Evolutionary conservation across 2,888 invertebrate species (phyloP).

Genomic region (Baronia brevicornis): DNA sequence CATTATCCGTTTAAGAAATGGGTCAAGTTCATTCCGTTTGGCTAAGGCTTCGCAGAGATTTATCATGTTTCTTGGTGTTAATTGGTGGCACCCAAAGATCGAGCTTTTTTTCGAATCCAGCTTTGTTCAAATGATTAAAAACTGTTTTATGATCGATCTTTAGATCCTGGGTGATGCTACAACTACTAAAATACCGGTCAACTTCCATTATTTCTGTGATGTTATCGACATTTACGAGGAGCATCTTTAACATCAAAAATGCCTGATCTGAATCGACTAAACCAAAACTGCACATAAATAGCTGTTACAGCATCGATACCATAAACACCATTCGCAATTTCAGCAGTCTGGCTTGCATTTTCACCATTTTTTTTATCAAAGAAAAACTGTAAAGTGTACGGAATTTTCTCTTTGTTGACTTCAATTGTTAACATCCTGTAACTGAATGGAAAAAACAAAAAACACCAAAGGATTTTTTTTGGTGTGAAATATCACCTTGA

Average conservation of each 20-base stretch:
- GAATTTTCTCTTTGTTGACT: conserved; percentile 9
- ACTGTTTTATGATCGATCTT: conserved; percentile 20
- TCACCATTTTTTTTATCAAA: conserved; percentile 7
- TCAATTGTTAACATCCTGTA: conserved; percentile 9
- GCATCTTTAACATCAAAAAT: conserved; percentile 11
- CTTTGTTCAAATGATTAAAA: conserved; percentile 16
- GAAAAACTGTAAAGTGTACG: too few species aligned
- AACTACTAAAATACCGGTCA: too few species aligned
- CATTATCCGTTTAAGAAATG: conserved; percentile 19
- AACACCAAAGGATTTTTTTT: neutral
- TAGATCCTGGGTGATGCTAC: too few species aligned
- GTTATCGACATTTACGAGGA: too few species aligned
- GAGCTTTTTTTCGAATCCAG: conserved; percentile 14
- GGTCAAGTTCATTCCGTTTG: conserved; percentile 17
- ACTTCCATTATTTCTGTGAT: too few species aligned
- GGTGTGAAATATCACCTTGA: too few species aligned
- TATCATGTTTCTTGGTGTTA: conserved; percentile 13
- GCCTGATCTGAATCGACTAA: conserved; percentile 7
- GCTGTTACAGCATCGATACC: conserved; percentile 7
- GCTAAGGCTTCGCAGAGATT: conserved; percentile 16
- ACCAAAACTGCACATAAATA: conserved; percentile 10
- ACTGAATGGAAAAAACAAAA: conserved; percentile 6
- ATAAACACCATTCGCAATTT: conserved; percentile 7
- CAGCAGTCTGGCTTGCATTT: conserved; percentile 9
- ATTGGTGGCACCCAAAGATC: conserved; percentile 14